These are phyloP conservation scores for Nothura maculosa DNA, from an alignment of 2,797 vertebrate genomes.

Conservation along the genomic window DNA sequence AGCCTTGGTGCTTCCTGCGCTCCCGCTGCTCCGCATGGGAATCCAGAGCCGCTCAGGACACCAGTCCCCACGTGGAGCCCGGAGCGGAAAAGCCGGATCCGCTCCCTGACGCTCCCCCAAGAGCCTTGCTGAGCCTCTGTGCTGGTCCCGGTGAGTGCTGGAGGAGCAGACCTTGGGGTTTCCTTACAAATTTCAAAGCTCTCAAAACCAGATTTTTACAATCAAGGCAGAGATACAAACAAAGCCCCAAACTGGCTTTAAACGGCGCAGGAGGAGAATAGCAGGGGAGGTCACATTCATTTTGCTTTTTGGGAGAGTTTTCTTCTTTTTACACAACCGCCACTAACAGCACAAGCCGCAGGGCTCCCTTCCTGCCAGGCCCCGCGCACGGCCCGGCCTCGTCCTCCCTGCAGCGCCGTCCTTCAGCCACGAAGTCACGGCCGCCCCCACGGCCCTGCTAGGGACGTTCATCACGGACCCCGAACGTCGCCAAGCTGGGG, in stretches of 20 bases:
- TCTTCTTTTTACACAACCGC: not conserved
- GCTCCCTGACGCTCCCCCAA: not conserved
- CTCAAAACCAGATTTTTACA: not conserved
- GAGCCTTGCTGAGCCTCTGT: not conserved
- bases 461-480: fast-evolving
- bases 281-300: not conserved
- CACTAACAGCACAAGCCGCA: not conserved
- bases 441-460: fast-evolving
- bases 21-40: not conserved
- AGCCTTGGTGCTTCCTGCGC: not conserved
- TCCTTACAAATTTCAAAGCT: not conserved
- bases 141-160: not conserved
- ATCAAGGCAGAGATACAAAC: not conserved
- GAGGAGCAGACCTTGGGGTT: not conserved
- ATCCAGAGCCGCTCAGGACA: too few species aligned
- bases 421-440: not conserved
- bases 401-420: not conserved
- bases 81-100: not conserved
- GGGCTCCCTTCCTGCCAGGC: not conserved
- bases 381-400: not conserved
- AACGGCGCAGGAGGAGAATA: not conserved
- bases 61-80: not conserved
- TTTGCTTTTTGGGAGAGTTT: not conserved
- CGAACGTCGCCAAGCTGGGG: too few species aligned
- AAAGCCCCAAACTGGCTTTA: constrained; percentile 1